These are phyloP conservation scores for Nyctibius grandis DNA, from an alignment of 2,797 vertebrate genomes.

Conservation along the genomic window DNA sequence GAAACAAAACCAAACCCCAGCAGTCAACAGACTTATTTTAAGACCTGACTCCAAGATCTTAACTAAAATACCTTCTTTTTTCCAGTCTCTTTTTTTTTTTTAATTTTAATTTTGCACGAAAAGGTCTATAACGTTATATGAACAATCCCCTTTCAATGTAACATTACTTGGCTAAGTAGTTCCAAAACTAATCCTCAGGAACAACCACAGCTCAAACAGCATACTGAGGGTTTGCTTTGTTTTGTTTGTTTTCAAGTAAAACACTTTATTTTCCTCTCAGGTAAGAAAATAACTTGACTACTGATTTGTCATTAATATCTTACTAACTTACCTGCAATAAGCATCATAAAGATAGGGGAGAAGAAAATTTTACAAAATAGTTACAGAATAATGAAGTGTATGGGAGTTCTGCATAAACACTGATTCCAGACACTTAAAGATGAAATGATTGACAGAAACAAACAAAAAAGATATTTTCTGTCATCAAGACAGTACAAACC, in stretches of 20 bases:
- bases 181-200: background rate
- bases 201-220: background rate
- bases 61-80: background rate
- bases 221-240: background rate
- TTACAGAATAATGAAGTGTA: background rate
- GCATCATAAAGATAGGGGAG: background rate
- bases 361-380: background rate
- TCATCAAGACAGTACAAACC: background rate
- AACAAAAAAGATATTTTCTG: background rate
- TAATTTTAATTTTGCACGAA: background rate
- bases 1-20: slow-evolving; percentile 14
- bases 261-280: background rate
- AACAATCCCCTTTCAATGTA: background rate
- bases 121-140: background rate
- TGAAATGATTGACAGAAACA: background rate
- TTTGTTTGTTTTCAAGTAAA: background rate
- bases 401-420: background rate
- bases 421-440: background rate
- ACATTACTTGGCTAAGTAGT: background rate
- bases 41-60: background rate
- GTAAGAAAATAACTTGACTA: background rate
- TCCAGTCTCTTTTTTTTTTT: background rate
- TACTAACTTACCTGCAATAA: background rate
- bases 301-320: background rate
- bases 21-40: background rate